These are phyloP conservation scores for Dicentrarchus labrax DNA, from an alignment of 2,113 vertebrate genomes.

Conservation along the genomic window DNA sequence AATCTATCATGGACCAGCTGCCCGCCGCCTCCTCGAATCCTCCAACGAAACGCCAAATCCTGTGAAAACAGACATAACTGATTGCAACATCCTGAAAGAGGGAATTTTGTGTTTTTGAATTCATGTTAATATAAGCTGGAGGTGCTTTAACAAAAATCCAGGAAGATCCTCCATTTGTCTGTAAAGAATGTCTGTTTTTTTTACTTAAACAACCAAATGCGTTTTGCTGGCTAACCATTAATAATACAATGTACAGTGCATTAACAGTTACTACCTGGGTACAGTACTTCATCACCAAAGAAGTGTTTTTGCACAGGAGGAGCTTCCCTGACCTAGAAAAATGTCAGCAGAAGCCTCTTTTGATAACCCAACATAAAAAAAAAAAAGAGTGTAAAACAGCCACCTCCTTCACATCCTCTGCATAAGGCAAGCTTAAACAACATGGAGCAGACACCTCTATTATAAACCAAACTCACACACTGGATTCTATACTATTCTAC, in stretches of 20 bases:
- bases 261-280: slow-evolving; percentile 45
- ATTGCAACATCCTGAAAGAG: slow-evolving; percentile 2
- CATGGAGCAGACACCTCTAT: slow-evolving; percentile 36
- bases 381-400: slow-evolving; percentile 29
- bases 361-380: slow-evolving; percentile 67
- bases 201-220: background rate
- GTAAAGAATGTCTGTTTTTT: background rate
- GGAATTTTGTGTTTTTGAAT: background rate
- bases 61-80: slow-evolving; percentile 56
- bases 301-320: slow-evolving; percentile 57
- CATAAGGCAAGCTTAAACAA: slow-evolving; percentile 39
- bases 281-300: slow-evolving; percentile 52
- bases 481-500: background rate
- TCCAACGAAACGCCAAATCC: slow-evolving; percentile 62
- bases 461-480: slow-evolving; percentile 35
- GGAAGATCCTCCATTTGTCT: background rate
- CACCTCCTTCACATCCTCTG: slow-evolving; percentile 57
- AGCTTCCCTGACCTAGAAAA: slow-evolving; percentile 82
- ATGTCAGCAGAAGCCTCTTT: slow-evolving; percentile 62
- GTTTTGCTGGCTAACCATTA: slow-evolving; percentile 36
- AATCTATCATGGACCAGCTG: slow-evolving; percentile 37
- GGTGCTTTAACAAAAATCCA: background rate
- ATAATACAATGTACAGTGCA: slow-evolving; percentile 40
- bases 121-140: background rate
- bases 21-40: slow-evolving; percentile 43